These are phyloP conservation scores for Eutrigla gurnardus DNA, from an alignment of 2,797 vertebrate genomes.

Conservation along the genomic window DNA sequence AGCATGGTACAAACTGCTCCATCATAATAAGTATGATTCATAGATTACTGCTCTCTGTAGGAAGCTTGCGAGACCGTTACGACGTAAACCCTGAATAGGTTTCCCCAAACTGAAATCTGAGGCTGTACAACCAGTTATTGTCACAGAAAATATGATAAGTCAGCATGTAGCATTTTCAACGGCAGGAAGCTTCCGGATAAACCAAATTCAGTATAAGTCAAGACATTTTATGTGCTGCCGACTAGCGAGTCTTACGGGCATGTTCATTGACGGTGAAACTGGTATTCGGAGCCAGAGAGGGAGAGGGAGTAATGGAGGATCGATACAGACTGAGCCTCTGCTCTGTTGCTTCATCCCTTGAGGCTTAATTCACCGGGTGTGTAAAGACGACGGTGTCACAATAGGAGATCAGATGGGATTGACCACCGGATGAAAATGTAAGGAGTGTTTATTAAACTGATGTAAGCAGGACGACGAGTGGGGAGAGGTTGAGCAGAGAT, in stretches of 20 bases:
- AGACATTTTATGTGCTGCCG: slow-evolving; percentile 21
- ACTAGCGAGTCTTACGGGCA: slow-evolving; percentile 16
- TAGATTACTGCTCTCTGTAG: slow-evolving; percentile 36
- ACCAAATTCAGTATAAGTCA: slow-evolving; percentile 24
- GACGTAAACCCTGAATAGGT: slow-evolving; percentile 25
- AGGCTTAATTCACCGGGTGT: slow-evolving; percentile 77
- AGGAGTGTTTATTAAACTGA: slow-evolving; percentile 77
- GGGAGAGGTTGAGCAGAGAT: slow-evolving; percentile 20
- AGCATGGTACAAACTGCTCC: slow-evolving; percentile 48
- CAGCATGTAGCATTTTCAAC: slow-evolving; percentile 10
- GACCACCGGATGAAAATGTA: slow-evolving; percentile 78
- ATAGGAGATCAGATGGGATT: slow-evolving; percentile 79
- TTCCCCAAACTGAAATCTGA: slow-evolving; percentile 28
- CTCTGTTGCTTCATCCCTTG: slow-evolving; percentile 76
- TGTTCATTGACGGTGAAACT: slow-evolving; percentile 44
- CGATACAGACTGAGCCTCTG: slow-evolving; percentile 73
- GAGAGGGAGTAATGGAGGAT: slow-evolving; percentile 63
- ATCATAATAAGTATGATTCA: slow-evolving; percentile 68
- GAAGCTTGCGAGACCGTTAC: slow-evolving; percentile 33
- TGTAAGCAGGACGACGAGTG: slow-evolving; percentile 56
- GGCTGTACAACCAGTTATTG: background rate
- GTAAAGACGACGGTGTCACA: slow-evolving; percentile 77
- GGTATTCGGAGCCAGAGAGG: slow-evolving; percentile 46
- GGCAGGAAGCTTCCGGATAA: slow-evolving; percentile 16
- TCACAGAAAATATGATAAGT: slow-evolving; percentile 28